Evolutionary conservation across 1,140 invertebrate genomes (phyloP), one percentile per base, ranked within the genome.

Genomic region (Dryas iulia): DNA sequence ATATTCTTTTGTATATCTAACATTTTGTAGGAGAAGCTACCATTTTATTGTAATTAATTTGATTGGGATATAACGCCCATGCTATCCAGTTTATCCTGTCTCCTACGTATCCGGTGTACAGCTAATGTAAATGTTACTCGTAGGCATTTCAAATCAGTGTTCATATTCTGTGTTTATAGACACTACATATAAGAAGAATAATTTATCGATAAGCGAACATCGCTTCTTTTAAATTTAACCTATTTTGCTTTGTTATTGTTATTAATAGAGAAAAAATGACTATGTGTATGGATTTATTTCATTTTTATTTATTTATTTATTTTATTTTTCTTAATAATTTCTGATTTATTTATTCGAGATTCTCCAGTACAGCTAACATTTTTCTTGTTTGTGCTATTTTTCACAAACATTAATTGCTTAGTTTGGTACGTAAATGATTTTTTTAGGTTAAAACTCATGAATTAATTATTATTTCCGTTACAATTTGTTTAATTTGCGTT

Each of bases 241-340:
- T 83, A 76, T 6, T 78, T 83, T 79, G 83, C 86, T 90, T 84
- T 83, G 86, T 90, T 88, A 84, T 88, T 88, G 87, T 88, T 88
- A 81, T 84, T 68, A 64, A 74, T 76, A 73, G 74, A 71, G 78
- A 70, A 74, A 79, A 67, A 61, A 31, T 62, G 1, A 47, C 39
- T 47, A 21, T 18, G n/a, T n/a, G n/a, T n/a, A 18, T 47, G 39
- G 21, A 18, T 47, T 39, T 14, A 39, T 39, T 14, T 39, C 5
- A 39, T 39, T 39, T 39, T 39, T 39, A 18, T 14, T 39, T 39
- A 39, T 39, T 39, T 39, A 39, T 39, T 39, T 35, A n/a, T n/a
- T 35, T 35, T 5, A 6, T n/a, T n/a, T n/a, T n/a, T n/a, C n/a
- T n/a, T n/a, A 35, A 5, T 33, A 33, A 10, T 33, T 33, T 10